These are phyloP conservation scores for Aspidoscelis tigris DNA, from an alignment of 2,113 vertebrate genomes.

Conservation along the genomic window DNA sequence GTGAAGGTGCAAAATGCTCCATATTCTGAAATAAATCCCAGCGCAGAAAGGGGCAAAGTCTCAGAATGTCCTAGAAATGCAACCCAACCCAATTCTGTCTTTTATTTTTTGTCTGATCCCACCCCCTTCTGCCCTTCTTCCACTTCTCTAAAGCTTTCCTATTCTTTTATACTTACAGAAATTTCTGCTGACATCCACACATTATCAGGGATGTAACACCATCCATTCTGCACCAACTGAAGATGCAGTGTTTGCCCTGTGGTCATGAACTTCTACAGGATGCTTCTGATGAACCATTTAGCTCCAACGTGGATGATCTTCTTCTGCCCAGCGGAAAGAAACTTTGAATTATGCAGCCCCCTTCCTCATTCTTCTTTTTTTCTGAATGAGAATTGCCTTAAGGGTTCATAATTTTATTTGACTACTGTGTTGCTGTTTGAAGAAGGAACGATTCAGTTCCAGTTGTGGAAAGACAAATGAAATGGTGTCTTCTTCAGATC, in stretches of 20 bases:
- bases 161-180: constrained; percentile 55
- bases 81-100: too few species aligned
- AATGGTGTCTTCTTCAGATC: constrained; percentile 51
- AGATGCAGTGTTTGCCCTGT: constrained; percentile 61
- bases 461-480: constrained; percentile 53
- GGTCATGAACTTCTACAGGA: constrained; percentile 63
- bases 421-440: constrained; percentile 57
- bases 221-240: constrained; percentile 62
- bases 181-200: constrained; percentile 62
- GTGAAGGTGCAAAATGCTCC: neutral
- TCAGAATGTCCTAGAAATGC: too few species aligned
- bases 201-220: constrained; percentile 58
- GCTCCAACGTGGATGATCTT: constrained; percentile 62
- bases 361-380: constrained; percentile 57
- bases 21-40: neutral
- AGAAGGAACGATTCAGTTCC: constrained; percentile 58
- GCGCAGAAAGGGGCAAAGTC: too few species aligned
- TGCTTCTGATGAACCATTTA: constrained; percentile 55
- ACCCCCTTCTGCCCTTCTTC: neutral
- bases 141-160: constrained; percentile 35
- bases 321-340: constrained; percentile 69
- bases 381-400: constrained; percentile 70
- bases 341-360: constrained; percentile 55
- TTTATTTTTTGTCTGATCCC: too few species aligned
- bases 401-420: constrained; percentile 66